Base-by-base conservation (phyloP, 2,113 vertebrate genomes). In the Vidua macroura region DNA sequence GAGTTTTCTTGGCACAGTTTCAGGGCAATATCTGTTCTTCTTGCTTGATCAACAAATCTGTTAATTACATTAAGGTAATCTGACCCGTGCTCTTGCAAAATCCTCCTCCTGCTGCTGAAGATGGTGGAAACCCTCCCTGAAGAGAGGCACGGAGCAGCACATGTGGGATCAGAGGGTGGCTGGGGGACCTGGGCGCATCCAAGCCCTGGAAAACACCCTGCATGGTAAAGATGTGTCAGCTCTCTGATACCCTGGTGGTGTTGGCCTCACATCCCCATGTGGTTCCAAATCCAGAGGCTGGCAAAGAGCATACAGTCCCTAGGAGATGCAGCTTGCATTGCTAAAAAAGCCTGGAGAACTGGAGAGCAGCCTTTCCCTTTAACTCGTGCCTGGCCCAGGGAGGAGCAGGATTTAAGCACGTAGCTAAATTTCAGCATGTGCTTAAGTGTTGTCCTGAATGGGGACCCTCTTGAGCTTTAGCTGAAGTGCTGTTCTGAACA, bases 401-500 rank as follows among this genome's bases (percentile, higher is more conserved):
- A 90, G 56, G 52, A 77, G 60, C 68, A 35, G 59, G 44, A 51
- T 69, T 89, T 53, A 48, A 89, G 48, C 77, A 69, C 0, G 1
- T 90, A 58, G 63, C 86, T 90, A 30, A 28, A 69, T 91, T 85
- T 90, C 66, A 90, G 49, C 27, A 9, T 24, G 52, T 86, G 83
- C 56, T 83, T 4, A 81, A 92, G 82, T 8, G 30, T 15, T 59
- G 63, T 77, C 64, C 70, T 77, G 25, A 92, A 51, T 5, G 44
- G 59, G 48, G 35, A 86, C 39, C 28, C 59, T 55, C 68, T 83
- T 1, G 15, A 90, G 83, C 59, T 83, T 62, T 43, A 66, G 52
- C 58, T 79, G 66, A 84, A 86, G 85, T 44, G 79, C 55, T 88
- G 75, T 64, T 58, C 86, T 95, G 93, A 88, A 58, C 2, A 4